These are phyloP conservation scores for Eumaeus atala DNA, from an alignment of 1,140 invertebrate species.

Conservation along the genomic window DNA sequence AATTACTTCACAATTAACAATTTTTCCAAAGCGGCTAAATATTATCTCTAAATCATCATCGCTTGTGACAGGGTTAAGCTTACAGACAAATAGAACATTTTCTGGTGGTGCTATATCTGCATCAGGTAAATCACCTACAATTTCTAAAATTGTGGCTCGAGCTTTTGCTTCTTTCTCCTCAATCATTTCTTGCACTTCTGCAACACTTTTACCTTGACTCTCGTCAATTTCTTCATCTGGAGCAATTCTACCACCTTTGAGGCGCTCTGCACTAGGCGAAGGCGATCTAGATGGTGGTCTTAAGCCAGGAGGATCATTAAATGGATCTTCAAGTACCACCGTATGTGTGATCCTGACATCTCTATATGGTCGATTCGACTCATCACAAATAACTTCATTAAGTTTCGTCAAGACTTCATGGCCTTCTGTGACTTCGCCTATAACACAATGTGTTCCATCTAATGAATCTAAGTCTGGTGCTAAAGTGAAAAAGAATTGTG, in stretches of 20 bases:
- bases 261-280: constrained; percentile 86
- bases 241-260: constrained; percentile 90
- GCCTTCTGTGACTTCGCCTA: constrained; percentile 97
- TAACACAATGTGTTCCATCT: constrained; percentile 95
- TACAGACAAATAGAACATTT: constrained; percentile 99
- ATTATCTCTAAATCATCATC: constrained; percentile 99
- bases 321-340: constrained; percentile 97
- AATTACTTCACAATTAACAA: constrained; percentile 97
- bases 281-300: constrained; percentile 89
- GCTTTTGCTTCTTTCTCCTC: constrained; percentile 96
- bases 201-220: constrained; percentile 85
- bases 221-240: constrained; percentile 97
- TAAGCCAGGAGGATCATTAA: constrained; percentile 88
- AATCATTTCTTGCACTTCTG: constrained; percentile 91
- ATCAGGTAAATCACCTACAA: constrained; percentile 98
- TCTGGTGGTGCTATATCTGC: constrained; percentile 98
- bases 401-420: constrained; percentile 91
- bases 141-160: constrained; percentile 97
- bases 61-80: constrained; percentile 99
- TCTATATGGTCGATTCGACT: constrained; percentile 92
- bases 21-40: constrained; percentile 96
- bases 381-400: constrained; percentile 96
- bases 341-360: constrained; percentile 99
- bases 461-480: constrained; percentile 92
- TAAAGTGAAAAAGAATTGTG: constrained; percentile 98